Evolutionary conservation across 1,140 invertebrate species (phyloP).

Genomic region (Pteromalus puparum): DNA sequence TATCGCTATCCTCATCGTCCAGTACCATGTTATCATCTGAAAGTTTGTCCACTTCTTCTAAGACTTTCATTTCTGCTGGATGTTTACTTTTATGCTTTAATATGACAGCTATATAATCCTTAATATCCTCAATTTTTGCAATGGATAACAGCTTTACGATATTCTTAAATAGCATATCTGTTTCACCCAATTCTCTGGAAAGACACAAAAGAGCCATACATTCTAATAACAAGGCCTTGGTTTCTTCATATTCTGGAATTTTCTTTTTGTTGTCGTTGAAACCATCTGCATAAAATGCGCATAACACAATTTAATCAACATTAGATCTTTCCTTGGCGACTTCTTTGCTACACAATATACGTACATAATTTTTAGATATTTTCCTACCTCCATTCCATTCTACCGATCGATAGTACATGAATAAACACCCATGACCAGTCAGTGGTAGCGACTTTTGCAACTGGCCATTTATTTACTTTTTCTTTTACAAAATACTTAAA

Average conservation of each 20-base stretch:
- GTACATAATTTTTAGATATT: conserved; percentile 1
- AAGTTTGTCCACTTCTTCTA: too few relatives aligned
- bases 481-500: conserved; percentile 2
- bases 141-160: not conserved
- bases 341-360: not conserved
- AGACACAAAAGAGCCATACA: conserved; percentile 15
- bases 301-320: not conserved
- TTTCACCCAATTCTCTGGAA: not conserved
- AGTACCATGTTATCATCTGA: not conserved
- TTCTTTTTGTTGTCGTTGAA: not conserved
- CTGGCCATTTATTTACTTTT: conserved; percentile 21
- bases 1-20: not conserved
- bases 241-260: not conserved
- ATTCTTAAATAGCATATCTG: not conserved
- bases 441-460: not conserved
- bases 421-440: conserved; percentile 46
- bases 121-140: not conserved
- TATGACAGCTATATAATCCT: not conserved
- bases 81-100: not conserved
- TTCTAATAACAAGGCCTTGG: conserved; percentile 23
- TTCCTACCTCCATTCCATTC: not conserved
- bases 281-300: conserved; percentile 22
- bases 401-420: not conserved
- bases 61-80: not conserved
- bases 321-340: not conserved